phyloP scores from a whole-genome alignment of 2,888 invertebrate genomes.

The Scaptomyza caliginosa region DNA sequence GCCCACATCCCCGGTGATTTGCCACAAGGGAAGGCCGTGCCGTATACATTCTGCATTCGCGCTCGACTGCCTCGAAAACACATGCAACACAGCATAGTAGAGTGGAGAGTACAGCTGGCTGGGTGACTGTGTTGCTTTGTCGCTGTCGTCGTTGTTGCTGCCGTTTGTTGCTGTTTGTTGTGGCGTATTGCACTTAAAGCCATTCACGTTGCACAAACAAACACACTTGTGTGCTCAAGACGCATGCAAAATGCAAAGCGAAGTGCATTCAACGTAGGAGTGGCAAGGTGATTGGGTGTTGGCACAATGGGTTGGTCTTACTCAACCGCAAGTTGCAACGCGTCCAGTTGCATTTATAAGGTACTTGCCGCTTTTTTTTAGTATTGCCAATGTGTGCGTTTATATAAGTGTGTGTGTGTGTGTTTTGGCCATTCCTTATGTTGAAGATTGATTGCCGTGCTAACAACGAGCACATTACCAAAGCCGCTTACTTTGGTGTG shows the following conservation, averaged over 20 bases:
- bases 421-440: conserved; percentile 41
- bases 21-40: conserved; percentile 8
- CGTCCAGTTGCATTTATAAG: conserved; percentile 26
- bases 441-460: conserved; percentile 59
- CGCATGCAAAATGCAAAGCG: conserved; percentile 55
- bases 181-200: conserved; percentile 63
- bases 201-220: conserved; percentile 73
- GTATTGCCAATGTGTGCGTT: neutral
- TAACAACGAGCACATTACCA: conserved; percentile 23
- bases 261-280: conserved; percentile 12
- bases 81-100: conserved; percentile 30
- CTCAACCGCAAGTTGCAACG: neutral
- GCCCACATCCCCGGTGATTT: conserved; percentile 6
- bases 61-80: conserved; percentile 55
- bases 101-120: conserved; percentile 2
- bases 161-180: conserved; percentile 60
- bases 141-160: conserved; percentile 26
- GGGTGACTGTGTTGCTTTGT: conserved; percentile 31
- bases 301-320: neutral
- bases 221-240: conserved; percentile 59
- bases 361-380: conserved; percentile 11
- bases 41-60: conserved; percentile 38
- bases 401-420: neutral
- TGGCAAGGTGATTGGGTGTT: neutral
- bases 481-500: conserved; percentile 11